These are phyloP conservation scores for Sparidentex hasta DNA, from an alignment of 2,797 vertebrate genomes.

Conservation along the genomic window DNA sequence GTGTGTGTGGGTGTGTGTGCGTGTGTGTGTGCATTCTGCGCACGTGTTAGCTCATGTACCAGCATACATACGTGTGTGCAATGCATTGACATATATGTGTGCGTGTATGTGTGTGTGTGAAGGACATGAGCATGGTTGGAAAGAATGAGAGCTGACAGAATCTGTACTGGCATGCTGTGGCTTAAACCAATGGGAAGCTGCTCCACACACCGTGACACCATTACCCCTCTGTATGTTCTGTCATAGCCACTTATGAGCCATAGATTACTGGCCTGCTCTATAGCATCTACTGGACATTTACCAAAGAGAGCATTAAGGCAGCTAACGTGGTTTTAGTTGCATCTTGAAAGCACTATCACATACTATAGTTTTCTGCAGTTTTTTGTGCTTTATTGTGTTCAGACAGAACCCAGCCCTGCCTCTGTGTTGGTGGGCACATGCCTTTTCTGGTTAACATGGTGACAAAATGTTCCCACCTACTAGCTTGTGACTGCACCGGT, in stretches of 20 bases:
- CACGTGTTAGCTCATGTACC: conserved; percentile 18
- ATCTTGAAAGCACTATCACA: neutral
- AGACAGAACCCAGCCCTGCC: neutral
- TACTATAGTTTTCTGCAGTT: neutral
- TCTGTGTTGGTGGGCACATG: neutral
- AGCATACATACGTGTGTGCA: conserved; percentile 6
- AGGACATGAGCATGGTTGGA: conserved; percentile 44
- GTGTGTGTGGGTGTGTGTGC: conserved; percentile 20
- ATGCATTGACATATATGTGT: conserved; percentile 14
- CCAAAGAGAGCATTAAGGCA: conserved; percentile 28
- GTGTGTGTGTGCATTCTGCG: neutral
- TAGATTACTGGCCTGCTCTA: conserved; percentile 13
- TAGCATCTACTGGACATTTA: conserved; percentile 20
- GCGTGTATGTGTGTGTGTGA: conserved; percentile 21
- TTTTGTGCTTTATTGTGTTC: neutral
- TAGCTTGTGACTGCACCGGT: no score
- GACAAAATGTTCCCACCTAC: no score
- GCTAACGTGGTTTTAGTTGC: neutral
- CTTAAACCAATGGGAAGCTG: conserved; percentile 67
- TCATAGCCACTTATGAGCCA: conserved; percentile 47
- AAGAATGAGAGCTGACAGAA: conserved; percentile 73
- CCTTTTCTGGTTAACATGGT: neutral
- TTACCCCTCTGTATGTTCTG: conserved; percentile 63
- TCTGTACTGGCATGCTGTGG: conserved; percentile 67
- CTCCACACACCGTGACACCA: conserved; percentile 69